A percentile compares a stretch with the other conserved stretches of the same genome.
Conservation (phyloP, 2,888 invertebrate genomes). For the Xestia c-nigrum region DNA sequence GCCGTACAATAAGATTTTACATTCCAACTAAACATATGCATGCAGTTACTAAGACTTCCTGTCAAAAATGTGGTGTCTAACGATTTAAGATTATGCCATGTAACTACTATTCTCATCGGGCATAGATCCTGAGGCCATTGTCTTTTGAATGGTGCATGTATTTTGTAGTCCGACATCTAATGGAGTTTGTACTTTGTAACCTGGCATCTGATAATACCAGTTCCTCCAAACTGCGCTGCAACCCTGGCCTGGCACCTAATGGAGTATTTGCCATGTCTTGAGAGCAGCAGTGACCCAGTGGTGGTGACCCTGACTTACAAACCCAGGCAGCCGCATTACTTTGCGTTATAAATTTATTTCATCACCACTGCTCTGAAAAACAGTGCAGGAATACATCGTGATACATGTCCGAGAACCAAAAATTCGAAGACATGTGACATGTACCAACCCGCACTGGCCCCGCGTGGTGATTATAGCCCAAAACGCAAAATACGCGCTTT, state of each 20-base stretch:
- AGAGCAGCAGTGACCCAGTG: no score
- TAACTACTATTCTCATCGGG: background rate
- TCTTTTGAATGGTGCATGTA: background rate
- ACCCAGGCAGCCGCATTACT: no score
- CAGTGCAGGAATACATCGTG: no score
- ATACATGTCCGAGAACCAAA: no score
- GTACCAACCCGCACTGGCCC: no score
- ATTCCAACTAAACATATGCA: background rate
- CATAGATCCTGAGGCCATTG: background rate
- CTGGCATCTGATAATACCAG: background rate
- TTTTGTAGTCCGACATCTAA: background rate
- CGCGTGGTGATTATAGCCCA: no score
- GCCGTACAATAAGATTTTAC: background rate
- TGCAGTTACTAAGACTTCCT: background rate
- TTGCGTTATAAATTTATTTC: no score
- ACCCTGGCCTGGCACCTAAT: background rate
- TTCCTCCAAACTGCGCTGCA: no score
- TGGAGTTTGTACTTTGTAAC: background rate
- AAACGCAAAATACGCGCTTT: no score
- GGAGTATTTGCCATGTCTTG: background rate
- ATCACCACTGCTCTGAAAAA: no score
- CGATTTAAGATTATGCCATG: background rate
- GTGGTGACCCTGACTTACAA: no score
- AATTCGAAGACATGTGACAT: no score
- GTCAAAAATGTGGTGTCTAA: background rate